A percentile compares a stretch with the other conserved stretches of the same genome.
phyloP scores from a whole-genome alignment of 2,113 vertebrate genomes.

The Eudorcas thomsonii region DNA sequence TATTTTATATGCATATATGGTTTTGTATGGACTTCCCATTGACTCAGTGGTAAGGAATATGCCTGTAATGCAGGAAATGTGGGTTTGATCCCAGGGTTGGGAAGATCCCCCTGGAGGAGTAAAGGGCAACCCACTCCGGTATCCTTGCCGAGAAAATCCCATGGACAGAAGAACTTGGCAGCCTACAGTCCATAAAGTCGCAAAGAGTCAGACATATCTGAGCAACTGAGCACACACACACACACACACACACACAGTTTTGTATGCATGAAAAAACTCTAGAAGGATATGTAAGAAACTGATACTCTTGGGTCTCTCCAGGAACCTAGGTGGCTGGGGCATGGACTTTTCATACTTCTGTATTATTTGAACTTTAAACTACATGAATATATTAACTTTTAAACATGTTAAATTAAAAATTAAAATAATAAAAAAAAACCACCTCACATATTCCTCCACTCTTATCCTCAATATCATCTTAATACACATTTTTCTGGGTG shows the following conservation, averaged over 20 bases:
- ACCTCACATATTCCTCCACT: background rate
- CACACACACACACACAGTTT: background rate
- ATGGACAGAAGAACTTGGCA: background rate
- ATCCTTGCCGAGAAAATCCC: background rate
- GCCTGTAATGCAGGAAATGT: background rate
- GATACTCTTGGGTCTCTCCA: background rate
- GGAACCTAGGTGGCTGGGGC: background rate
- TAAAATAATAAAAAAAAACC: background rate
- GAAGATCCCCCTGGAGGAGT: background rate
- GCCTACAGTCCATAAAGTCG: background rate
- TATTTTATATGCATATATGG: background rate
- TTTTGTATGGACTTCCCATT: background rate
- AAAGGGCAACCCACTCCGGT: background rate
- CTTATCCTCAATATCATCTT: background rate
- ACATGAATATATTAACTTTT: background rate
- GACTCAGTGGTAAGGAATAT: background rate
- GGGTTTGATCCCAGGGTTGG: background rate
- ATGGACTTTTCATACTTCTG: background rate
- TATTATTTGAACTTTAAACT: conserved; percentile 22
- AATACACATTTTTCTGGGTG: background rate
- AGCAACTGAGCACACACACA: background rate
- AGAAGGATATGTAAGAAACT: background rate
- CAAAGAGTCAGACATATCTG: background rate
- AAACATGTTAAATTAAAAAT: conserved; percentile 15
- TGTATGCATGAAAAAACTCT: background rate